Percentiles rank a stretch among this genome's conserved stretches.
Evolutionary conservation across 2,888 invertebrate species (phyloP).

Genomic region (Clivina fossor): DNA sequence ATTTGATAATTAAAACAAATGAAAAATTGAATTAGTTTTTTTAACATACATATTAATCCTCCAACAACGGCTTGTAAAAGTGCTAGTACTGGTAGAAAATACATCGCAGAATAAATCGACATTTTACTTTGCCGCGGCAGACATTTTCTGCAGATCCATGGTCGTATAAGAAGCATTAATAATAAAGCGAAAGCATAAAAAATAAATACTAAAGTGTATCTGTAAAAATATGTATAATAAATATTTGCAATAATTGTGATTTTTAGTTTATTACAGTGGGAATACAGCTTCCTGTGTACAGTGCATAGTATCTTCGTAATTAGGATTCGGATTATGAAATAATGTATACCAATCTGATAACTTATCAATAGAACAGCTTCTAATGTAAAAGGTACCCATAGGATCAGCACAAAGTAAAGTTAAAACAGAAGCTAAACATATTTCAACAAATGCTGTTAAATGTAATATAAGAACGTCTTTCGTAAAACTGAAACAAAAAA

Average conservation of each 20-base stretch:
- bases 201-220: conserved; percentile 89
- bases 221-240: conserved; percentile 52
- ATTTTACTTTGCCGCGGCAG: conserved; percentile 70
- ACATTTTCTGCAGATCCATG: conserved; percentile 69
- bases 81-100: conserved; percentile 88
- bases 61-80: conserved; percentile 86
- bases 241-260: conserved; percentile 19
- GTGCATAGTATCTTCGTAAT: conserved; percentile 83
- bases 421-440: conserved; percentile 70
- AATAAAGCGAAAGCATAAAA: conserved; percentile 84
- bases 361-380: conserved; percentile 76
- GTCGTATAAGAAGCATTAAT: conserved; percentile 77
- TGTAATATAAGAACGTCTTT: conserved; percentile 77
- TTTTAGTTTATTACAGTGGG: conserved; percentile 75
- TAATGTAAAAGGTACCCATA: conserved; percentile 70
- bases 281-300: conserved; percentile 98
- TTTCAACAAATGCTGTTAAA: conserved; percentile 80
- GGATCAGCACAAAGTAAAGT: conserved; percentile 84
- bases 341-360: conserved; percentile 97
- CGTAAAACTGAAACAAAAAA: conserved; percentile 60
- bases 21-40: not conserved
- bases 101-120: conserved; percentile 90
- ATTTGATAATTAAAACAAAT: conserved; percentile 24
- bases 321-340: conserved; percentile 90
- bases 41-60: conserved; percentile 89